A percentile compares a stretch with the other conserved stretches of the same genome.
These are phyloP conservation scores for Stictocephala bisonia DNA, from an alignment of 2,888 invertebrate genomes.

Conservation along the genomic window DNA sequence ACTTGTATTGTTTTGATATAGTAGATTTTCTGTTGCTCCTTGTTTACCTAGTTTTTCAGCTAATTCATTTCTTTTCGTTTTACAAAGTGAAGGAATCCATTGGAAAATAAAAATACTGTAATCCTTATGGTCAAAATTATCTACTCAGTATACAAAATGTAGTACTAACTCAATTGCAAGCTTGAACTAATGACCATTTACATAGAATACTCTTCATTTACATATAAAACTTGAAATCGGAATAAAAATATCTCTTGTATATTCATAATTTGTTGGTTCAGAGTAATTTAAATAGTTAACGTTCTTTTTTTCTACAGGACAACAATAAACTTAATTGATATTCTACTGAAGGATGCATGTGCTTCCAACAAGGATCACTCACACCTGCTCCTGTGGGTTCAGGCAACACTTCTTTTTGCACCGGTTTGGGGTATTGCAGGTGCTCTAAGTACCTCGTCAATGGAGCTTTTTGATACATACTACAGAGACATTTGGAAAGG, in stretches of 20 bases:
- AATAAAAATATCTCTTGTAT: not conserved
- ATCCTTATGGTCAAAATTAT: no score
- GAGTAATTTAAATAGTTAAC: not conserved
- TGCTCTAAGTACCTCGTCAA: constrained; percentile 78
- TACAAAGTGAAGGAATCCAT: no score
- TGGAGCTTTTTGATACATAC: constrained; percentile 68
- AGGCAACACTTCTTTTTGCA: constrained; percentile 80
- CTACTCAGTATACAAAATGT: no score
- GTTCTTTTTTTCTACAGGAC: constrained; percentile 35
- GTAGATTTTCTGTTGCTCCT: no score
- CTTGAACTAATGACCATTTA: no score
- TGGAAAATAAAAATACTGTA: no score
- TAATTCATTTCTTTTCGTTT: no score
- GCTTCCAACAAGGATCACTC: constrained; percentile 66
- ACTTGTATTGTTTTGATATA: no score
- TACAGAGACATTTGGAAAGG: constrained; percentile 63
- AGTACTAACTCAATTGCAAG: no score
- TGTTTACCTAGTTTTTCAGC: no score
- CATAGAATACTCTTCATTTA: no score
- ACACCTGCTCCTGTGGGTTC: constrained; percentile 77
- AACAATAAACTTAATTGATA: constrained; percentile 73
- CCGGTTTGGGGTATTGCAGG: constrained; percentile 90
- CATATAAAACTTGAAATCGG: not conserved
- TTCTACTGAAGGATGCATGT: constrained; percentile 79
- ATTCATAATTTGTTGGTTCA: not conserved